Evolutionary conservation across 2,797 vertebrate genomes (phyloP), one percentile per base, ranked within the genome.

Genomic region (Streptopelia turtur): DNA sequence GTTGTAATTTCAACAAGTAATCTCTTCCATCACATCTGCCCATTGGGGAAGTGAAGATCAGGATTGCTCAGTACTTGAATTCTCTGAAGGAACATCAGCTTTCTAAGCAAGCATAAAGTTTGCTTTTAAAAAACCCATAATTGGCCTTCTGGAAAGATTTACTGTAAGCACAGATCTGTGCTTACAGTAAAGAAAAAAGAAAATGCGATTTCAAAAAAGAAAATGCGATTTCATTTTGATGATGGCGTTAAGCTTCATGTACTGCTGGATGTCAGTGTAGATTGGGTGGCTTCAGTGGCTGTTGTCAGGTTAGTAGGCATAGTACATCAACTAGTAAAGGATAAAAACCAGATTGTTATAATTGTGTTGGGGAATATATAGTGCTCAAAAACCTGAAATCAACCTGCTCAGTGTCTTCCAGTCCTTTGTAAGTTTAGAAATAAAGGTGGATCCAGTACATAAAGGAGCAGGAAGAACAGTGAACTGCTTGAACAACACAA

Each of bases 281-380:
- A 25, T 89, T 69, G 59, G 56, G 47, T 43, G 23, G 50, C 75
- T 89, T 52, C 49, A 64, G 43, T 74, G 68, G 52, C 16, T 1
- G 0, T 5, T 5, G 31, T 59, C 49, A 12, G 33, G 76, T 94
- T 12, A 80, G 71, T 28, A 76, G 68, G 43, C 47, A 16, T 0
- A 1, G 18, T 12, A 0, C 2, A 10, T 33, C 59, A 55, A 0
- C 25, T 16, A 13, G 5, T 25, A 20, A 70, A 80, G 89, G 11
- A n/a, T 47, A 37, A 68, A 53, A 69, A 15, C 1, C 2, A 4
- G 35, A n/a, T 57, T 30, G 61, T 5, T 81, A 3, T 41, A n/a
- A 22, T 52, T 87, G 53, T 52, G 11, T n/a, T 3, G 5, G 50
- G 71, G 41, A 52, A 16, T 17, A 7, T 35, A 0, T 16, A 21